Conservation (phyloP, 2,888 invertebrate species). For the Nomada lathburiana region DNA sequence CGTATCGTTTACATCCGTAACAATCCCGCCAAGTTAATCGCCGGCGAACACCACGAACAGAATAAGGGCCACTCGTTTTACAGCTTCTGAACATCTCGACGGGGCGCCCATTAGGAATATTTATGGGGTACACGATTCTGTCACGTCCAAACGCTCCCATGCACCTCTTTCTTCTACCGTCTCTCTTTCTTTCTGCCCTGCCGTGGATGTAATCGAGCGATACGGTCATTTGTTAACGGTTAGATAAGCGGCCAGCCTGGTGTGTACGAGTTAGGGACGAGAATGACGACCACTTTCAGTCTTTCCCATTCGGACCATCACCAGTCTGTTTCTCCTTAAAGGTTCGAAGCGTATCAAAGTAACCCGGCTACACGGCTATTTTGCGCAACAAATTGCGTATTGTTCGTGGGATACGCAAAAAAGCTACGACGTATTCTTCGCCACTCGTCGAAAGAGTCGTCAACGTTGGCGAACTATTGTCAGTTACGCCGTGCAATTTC, state of each 20-base stretch:
- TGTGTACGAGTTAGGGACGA: slow-evolving; percentile 36
- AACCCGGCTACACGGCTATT: slow-evolving; percentile 10
- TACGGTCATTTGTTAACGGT: slow-evolving; percentile 58
- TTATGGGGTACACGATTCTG: slow-evolving; percentile 54
- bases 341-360: slow-evolving; percentile 28
- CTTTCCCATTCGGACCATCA: not conserved
- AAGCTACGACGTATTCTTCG: not conserved
- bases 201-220: slow-evolving; percentile 54
- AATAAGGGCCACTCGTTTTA: slow-evolving; percentile 49
- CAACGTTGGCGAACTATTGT: slow-evolving; percentile 27
- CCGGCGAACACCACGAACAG: slow-evolving; percentile 18
- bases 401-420: slow-evolving; percentile 10
- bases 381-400: slow-evolving; percentile 31
- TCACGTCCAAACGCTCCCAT: slow-evolving; percentile 36
- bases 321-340: slow-evolving; percentile 1
- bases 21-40: slow-evolving; percentile 44
- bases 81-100: slow-evolving; percentile 55
- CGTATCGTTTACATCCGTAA: slow-evolving; percentile 2
- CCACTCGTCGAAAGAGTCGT: not conserved
- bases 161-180: not conserved
- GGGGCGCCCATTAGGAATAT: slow-evolving; percentile 61
- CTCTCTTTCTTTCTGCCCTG: slow-evolving; percentile 8
- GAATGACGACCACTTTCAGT: slow-evolving; percentile 44
- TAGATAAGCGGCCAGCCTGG: slow-evolving; percentile 43
- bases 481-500: slow-evolving; percentile 38